Evolutionary conservation across 2,113 vertebrate species (phyloP).

Genomic region (Grantiella picta): DNA sequence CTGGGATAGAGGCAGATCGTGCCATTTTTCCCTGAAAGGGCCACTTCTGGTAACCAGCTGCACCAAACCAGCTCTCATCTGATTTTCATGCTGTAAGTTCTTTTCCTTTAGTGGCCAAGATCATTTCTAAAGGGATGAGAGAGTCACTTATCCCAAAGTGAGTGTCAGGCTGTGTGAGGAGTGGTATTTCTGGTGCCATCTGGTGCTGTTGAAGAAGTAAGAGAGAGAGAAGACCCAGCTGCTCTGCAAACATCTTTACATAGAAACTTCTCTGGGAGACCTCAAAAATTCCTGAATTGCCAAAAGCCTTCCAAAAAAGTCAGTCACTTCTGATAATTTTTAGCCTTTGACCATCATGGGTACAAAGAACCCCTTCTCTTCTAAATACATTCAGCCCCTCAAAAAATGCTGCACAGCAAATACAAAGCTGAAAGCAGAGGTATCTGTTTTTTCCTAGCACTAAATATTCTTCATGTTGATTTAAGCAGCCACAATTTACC

Average conservation of each 20-base stretch:
- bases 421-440: background rate
- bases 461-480: background rate
- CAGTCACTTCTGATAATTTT: background rate
- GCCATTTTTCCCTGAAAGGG: background rate
- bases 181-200: background rate
- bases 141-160: background rate
- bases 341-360: background rate
- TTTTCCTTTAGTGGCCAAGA: background rate
- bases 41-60: background rate
- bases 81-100: background rate
- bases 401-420: background rate
- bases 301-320: background rate
- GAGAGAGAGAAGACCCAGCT: background rate
- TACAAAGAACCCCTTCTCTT: accelerated
- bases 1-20: background rate
- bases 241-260: background rate
- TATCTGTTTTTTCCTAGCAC: background rate
- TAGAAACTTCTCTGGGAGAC: background rate
- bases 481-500: background rate
- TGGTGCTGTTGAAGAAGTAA: background rate
- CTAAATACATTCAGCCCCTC: background rate
- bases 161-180: background rate
- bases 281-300: background rate
- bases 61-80: background rate
- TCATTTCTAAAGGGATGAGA: background rate